Base-by-base conservation (phyloP, 2,888 invertebrate species). In the Clivina fossor region DNA sequence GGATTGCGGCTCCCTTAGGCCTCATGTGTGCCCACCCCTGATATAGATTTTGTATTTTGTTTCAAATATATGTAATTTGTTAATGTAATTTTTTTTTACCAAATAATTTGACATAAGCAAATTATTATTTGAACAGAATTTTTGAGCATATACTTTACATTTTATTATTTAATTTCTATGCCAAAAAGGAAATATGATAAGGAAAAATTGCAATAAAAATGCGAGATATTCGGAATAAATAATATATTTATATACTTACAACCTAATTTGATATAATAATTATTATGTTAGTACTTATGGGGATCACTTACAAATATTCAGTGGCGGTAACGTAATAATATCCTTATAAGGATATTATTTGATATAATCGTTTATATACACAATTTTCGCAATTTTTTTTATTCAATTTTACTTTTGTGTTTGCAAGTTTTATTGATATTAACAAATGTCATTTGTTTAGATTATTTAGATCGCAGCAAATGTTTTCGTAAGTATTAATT, bases 241-340 rank as follows among this genome's bases (percentile, higher is more conserved):
- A 70, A 71, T 71, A 65, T 70, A 64, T 71, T 69, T 71, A 69
- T 67, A 66, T 65, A 67, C 64, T 68, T 67, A 67, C 51, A 55
- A 56, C 64, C 65, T 68, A 65, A 59, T 64, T 62, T 68, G 65
- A 68, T 69, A 68, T 66, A 66, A 65, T 65, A 68, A 65, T 66
- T n/a, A 68, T 64, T 68, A 49, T 40, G 40, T 49, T 40, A 49
- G 38, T 44, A 53, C 28, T 53, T 44, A 68, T 62, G 61, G 64
- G 61, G 64, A 68, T 69, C 66, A 68, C 65, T 65, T 66, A 65
- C 61, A 64, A 57, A 57, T 63, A 59, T 61, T 64, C 61, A 53
- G 53, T 50, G 50, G 40, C 44, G 53, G 53, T 53, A 53, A 53
- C 53, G 53, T 40, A 53, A 53, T 35, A 33, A 43, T n/a, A n/a